Percentiles rank a stretch among this genome's conserved stretches.
Evolutionary conservation across 2,113 vertebrate species (phyloP).

Genomic region (Jacana jacana): DNA sequence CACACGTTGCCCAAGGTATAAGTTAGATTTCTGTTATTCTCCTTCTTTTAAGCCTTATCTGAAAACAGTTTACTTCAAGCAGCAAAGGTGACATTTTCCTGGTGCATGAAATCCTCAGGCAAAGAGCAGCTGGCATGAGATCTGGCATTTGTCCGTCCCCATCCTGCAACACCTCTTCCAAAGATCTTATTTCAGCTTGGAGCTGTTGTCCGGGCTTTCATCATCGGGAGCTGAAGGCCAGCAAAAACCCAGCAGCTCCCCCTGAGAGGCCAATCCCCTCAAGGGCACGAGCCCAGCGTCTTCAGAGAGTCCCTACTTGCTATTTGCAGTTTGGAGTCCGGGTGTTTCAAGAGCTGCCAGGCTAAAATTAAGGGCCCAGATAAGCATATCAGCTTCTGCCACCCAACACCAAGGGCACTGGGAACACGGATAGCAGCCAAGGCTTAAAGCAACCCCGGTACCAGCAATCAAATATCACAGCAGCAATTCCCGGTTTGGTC

Average conservation of each 20-base stretch:
- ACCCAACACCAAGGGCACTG: conserved; percentile 4
- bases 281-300: neutral
- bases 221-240: neutral
- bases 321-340: neutral
- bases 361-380: conserved; percentile 45
- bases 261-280: neutral
- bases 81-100: neutral
- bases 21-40: neutral
- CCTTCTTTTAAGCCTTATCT: neutral
- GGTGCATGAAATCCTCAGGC: neutral
- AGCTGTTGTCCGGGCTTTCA: neutral
- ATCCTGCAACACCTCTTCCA: neutral
- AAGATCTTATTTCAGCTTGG: neutral
- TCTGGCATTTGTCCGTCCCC: neutral
- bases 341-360: neutral
- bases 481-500: neutral
- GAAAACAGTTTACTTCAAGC: neutral
- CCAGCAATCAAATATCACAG: neutral
- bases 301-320: neutral
- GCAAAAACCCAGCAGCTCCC: neutral
- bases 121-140: neutral
- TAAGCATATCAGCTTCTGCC: neutral
- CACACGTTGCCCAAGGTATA: neutral
- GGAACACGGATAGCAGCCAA: neutral
- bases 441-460: neutral